A percentile compares a stretch with the other conserved stretches of the same genome.
Conservation (phyloP, 2,113 vertebrate species). For the Tapirus terrestris region DNA sequence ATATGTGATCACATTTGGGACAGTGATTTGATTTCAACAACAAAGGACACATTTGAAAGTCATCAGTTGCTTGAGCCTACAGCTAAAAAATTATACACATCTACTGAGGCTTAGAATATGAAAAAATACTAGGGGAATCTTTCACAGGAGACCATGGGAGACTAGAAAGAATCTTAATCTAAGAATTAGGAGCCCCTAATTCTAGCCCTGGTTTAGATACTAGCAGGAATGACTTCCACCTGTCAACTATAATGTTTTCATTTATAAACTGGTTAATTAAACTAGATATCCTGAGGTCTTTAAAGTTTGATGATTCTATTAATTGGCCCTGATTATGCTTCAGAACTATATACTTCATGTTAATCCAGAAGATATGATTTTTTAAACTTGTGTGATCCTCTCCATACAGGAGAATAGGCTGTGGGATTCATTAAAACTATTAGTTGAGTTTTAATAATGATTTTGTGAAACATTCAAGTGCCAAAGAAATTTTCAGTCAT, state of each 20-base stretch:
- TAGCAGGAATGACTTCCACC: neutral
- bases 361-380: constrained; percentile 8
- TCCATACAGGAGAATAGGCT: neutral
- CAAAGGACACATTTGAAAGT: neutral
- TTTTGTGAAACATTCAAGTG: neutral
- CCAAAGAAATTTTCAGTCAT: constrained; percentile 22
- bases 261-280: neutral
- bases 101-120: neutral
- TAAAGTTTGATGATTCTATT: neutral
- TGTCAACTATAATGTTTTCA: neutral
- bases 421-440: constrained; percentile 4
- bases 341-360: neutral
- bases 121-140: neutral
- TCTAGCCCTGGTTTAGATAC: neutral
- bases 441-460: constrained; percentile 5
- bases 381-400: constrained; percentile 26
- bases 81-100: neutral
- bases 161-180: neutral
- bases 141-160: neutral
- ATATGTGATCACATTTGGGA: neutral
- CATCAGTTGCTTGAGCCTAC: neutral
- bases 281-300: neutral
- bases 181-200: neutral
- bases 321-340: neutral
- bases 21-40: neutral